These are phyloP conservation scores for Xerus inauris DNA, from an alignment of 2,113 vertebrate genomes.

Conservation along the genomic window DNA sequence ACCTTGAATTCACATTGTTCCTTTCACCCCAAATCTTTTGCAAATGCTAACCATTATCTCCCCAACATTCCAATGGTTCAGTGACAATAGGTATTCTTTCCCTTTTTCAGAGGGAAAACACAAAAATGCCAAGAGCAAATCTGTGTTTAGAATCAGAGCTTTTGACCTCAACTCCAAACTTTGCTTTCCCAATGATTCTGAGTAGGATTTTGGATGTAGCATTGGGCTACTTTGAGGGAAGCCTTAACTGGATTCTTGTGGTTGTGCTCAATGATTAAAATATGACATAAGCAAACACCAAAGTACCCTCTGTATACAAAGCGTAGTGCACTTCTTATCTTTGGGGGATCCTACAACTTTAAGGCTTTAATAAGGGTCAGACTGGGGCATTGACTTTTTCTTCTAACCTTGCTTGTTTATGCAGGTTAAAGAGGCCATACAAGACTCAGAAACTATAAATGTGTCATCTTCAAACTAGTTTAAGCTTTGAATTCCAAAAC, in stretches of 20 bases:
- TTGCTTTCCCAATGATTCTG: background rate
- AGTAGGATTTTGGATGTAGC: background rate
- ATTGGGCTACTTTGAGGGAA: background rate
- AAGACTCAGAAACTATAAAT: background rate
- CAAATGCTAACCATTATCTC: constrained; percentile 12
- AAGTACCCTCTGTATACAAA: background rate
- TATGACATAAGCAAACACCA: background rate
- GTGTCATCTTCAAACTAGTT: background rate
- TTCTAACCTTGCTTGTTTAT: background rate
- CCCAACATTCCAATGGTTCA: background rate
- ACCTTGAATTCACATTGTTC: constrained; percentile 17
- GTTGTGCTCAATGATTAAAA: background rate
- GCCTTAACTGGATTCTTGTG: background rate
- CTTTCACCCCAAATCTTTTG: constrained; percentile 42
- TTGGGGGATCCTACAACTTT: background rate
- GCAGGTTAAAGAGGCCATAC: background rate
- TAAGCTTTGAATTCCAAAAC: background rate
- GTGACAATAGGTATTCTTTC: background rate
- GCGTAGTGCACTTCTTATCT: background rate
- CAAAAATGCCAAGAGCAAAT: background rate
- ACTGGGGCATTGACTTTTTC: background rate
- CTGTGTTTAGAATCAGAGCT: background rate
- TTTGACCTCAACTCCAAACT: background rate
- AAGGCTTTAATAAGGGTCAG: background rate
- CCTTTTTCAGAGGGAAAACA: constrained; percentile 19